A percentile compares a stretch with the other conserved stretches of the same genome.
These are phyloP conservation scores for Pterocles burchelli DNA, from an alignment of 2,113 vertebrate species.

Conservation along the genomic window DNA sequence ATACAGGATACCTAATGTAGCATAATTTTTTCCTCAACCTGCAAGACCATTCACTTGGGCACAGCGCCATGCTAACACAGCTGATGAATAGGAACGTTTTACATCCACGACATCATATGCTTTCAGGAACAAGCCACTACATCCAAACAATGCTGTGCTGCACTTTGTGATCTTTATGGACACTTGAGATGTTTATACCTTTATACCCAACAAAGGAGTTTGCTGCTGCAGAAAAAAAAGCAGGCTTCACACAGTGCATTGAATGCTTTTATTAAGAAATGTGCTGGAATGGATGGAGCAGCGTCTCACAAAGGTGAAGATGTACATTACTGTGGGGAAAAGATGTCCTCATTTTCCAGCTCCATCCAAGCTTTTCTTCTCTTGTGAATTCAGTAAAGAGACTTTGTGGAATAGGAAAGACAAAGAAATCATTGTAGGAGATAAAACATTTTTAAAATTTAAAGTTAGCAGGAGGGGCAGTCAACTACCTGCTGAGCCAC, in stretches of 20 bases:
- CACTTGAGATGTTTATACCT: background rate
- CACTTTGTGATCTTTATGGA: background rate
- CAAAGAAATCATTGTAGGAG: background rate
- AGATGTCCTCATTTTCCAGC: background rate
- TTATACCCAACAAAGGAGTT: background rate
- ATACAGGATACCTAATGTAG: background rate
- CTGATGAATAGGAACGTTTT: background rate
- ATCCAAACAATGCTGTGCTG: background rate
- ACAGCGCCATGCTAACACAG: background rate
- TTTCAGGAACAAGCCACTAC: background rate
- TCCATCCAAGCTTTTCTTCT: background rate
- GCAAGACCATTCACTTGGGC: background rate
- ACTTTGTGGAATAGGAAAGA: background rate
- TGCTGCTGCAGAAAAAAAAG: background rate
- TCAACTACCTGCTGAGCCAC: background rate
- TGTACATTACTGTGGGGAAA: background rate
- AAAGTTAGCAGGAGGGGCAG: background rate
- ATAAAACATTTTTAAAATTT: background rate
- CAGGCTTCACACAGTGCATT: background rate
- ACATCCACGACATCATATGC: background rate
- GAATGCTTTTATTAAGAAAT: background rate
- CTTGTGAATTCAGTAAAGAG: background rate
- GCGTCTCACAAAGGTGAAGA: background rate
- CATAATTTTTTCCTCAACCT: background rate
- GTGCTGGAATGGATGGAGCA: background rate